Evolutionary conservation across 2,888 invertebrate genomes (phyloP), one percentile per base, ranked within the genome.

Genomic region (Megastigmus dorsalis): DNA sequence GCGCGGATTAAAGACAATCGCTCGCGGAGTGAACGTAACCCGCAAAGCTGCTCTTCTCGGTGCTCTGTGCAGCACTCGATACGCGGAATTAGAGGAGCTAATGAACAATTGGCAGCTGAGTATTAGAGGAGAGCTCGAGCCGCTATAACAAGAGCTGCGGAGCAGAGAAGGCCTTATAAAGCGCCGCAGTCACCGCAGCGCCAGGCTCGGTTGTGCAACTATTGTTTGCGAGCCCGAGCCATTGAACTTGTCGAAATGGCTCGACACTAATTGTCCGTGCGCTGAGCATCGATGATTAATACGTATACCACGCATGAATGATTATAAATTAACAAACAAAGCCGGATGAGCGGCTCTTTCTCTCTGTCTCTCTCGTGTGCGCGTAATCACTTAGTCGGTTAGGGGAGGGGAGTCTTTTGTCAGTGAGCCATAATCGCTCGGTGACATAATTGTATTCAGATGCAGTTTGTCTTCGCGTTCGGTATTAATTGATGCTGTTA

Each of bases 61-160:
- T 9, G 1, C 15, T 30, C 26, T 36, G 15, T 55, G 18, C 26
- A 13, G 18, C 26, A 13, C 13, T 33, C 13, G 62, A 62, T 33
- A 41, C 23, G 2, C 23, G 2, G 66, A 30, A 43, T 55, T 45
- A 55, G 30, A 28, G 30, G 33, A 23, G 55, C 54, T 66, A 66
- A 66, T 55, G 55, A 66, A 66, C 66, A 66, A 66, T 66, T 23
- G 43, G 28, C 43, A 33, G 55, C n/a, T n/a, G n/a, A n/a, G n/a
- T n/a, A n/a, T n/a, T n/a, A n/a, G n/a, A n/a, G n/a, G n/a, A n/a
- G 18, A 18, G 23, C 3, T 13, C 20, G 9, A 9, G 50, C 23
- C 2, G 20, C 18, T 4, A 28, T 18, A 13, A 38, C 54, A 54
- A 18, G 41, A 36, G 20, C 18, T 6, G 5, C 6, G n/a, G 10